phyloP scores from a whole-genome alignment of 2,113 vertebrate genomes.

The Oncorhynchus kisutch region DNA sequence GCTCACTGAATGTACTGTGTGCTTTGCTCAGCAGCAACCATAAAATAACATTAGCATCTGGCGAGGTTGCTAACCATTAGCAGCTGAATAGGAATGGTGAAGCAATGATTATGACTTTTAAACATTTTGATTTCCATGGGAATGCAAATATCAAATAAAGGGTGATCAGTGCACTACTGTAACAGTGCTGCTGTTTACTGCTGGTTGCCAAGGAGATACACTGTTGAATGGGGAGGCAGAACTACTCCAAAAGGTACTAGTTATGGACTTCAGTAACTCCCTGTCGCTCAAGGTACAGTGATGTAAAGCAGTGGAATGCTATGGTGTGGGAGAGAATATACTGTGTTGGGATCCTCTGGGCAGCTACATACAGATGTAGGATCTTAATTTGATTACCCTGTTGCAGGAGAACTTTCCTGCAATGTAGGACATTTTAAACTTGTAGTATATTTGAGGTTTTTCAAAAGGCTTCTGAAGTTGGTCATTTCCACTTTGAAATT shows the following conservation, averaged over 20 bases:
- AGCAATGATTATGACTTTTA: neutral
- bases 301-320: constrained; percentile 4
- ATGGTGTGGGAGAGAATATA: neutral
- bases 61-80: neutral
- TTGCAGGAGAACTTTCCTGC: too few species aligned
- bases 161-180: neutral
- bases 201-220: constrained; percentile 39
- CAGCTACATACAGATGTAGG: neutral
- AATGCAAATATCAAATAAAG: constrained; percentile 1
- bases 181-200: constrained; percentile 22
- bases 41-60: constrained; percentile 17
- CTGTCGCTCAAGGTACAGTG: neutral
- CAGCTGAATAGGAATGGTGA: neutral
- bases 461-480: too few species aligned
- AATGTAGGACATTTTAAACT: too few species aligned
- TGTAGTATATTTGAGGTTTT: too few species aligned
- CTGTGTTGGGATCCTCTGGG: neutral
- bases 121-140: constrained; percentile 11
- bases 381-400: too few species aligned
- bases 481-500: too few species aligned
- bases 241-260: neutral
- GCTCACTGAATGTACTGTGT: neutral
- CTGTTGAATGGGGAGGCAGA: neutral
- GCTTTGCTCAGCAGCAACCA: neutral
- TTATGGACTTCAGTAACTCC: neutral